Conservation (phyloP, 2,888 invertebrate genomes). For the Noctuana brunneofusca region DNA sequence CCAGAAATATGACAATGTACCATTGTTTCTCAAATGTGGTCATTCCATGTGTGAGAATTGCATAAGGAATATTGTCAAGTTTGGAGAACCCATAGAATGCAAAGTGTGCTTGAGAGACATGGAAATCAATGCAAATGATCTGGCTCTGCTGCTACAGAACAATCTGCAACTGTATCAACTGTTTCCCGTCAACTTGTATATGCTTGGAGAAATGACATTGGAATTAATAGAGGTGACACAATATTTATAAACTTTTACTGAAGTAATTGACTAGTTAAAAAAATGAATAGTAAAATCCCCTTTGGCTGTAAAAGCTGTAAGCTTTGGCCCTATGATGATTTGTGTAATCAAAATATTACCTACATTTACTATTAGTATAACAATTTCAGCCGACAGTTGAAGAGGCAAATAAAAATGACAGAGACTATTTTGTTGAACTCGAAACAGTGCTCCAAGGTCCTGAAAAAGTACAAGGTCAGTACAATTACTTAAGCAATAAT, state of each 20-base stretch:
- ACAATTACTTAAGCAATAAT: not conserved
- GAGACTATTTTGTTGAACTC: constrained; percentile 59
- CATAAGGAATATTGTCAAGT: constrained; percentile 63
- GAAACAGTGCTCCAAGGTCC: constrained; percentile 53
- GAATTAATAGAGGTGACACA: constrained; percentile 54
- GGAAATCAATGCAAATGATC: constrained; percentile 48
- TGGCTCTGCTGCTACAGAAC: constrained; percentile 47
- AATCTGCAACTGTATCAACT: constrained; percentile 53
- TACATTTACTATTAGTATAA: not conserved
- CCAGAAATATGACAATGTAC: constrained; percentile 62
- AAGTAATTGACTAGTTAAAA: too few relatives aligned
- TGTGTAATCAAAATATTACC: too few relatives aligned
- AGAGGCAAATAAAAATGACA: constrained; percentile 35
- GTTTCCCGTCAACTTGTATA: constrained; percentile 65
- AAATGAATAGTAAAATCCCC: too few relatives aligned
- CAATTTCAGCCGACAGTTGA: constrained; percentile 39
- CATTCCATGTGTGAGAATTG: constrained; percentile 88
- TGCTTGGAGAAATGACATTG: constrained; percentile 67
- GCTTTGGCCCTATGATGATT: not conserved
- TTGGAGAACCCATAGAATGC: constrained; percentile 73
- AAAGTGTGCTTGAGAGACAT: constrained; percentile 69
- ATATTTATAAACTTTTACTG: not conserved
- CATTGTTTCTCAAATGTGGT: constrained; percentile 85
- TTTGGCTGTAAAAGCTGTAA: too few relatives aligned
- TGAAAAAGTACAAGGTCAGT: constrained; percentile 55